Evolutionary conservation across 2,888 invertebrate species (phyloP), one percentile per base, ranked within the genome.

Genomic region (Tenthredo mesomela): DNA sequence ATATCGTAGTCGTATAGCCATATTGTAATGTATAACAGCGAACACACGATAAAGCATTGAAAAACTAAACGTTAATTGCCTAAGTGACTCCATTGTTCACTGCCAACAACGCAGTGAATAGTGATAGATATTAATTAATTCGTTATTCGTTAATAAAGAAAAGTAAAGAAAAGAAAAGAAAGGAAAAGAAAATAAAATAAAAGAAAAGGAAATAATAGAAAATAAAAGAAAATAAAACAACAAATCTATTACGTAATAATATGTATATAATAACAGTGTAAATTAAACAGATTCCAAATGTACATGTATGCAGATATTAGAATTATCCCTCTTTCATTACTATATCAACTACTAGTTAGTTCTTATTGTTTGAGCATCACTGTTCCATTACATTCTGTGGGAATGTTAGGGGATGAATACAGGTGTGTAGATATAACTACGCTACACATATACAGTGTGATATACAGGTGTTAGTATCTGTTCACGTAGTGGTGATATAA

Each of bases 261-360:
- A 89, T 91, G 90, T 91, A 91, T 90, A 91, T 89, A 89, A 89
- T 89, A 84, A 86, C 89, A 91, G 88, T 91, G 91, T 91, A 91
- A 88, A 91, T 90, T 90, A 88, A 88, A 87, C 85, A 89, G 85
- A 87, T 88, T 88, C 90, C 88, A 91, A 92, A 93, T 93, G 93
- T 91, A 92, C 88, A 88, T 29, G 2, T 91, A 84, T 90, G 84
- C 86, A 89, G 89, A 89, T 93, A 92, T 93, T 92, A 65, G 29
- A 33, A 40, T 40, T 82, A 10, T 82, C 10, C 12, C 25, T 70
- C 43, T 33, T 40, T 82, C 43, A 33, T 40, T 82, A 25, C 18
- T 47, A 29, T 47, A 29, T 73, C 9, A 37, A 37, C 25, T n/a
- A 29, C 29, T 29, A 29, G 29, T 29, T 21, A 50, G 15, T 50